Conservation (phyloP, 1,140 invertebrate genomes). For the Drosophila insularis region DNA sequence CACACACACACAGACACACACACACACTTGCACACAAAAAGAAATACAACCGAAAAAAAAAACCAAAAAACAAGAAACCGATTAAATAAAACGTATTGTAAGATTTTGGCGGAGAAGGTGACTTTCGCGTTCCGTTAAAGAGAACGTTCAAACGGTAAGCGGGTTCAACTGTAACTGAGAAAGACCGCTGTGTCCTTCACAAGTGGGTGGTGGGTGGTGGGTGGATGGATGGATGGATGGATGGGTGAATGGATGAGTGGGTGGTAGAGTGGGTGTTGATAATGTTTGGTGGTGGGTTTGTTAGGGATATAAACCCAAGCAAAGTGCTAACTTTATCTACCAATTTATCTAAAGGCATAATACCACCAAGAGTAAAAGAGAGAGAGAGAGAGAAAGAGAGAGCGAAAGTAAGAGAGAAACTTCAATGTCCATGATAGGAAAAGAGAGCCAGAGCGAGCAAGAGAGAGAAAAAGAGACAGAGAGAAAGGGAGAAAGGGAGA, state of each 20-base stretch:
- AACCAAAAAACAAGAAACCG: background rate
- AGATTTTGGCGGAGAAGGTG: background rate
- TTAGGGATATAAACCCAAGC: slow-evolving; percentile 14
- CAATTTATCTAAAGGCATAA: slow-evolving; percentile 52
- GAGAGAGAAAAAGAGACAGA: background rate
- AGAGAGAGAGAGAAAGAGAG: slow-evolving; percentile 9
- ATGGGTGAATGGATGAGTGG: slow-evolving; percentile 23
- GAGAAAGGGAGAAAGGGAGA: slow-evolving; percentile 3
- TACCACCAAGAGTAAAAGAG: background rate
- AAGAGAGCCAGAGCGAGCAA: too few species aligned
- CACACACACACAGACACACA: background rate
- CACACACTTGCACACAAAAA: slow-evolving; percentile 17
- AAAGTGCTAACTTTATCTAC: slow-evolving; percentile 65
- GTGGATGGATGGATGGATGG: slow-evolving; percentile 24
- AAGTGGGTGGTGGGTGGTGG: slow-evolving; percentile 27
- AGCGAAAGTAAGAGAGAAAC: too few species aligned
- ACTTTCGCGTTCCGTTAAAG: background rate
- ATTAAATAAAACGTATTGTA: background rate
- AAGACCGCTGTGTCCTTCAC: slow-evolving; percentile 38
- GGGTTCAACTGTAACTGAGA: slow-evolving; percentile 61
- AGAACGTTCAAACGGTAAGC: slow-evolving; percentile 46
- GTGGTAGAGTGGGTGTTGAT: background rate
- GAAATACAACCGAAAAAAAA: slow-evolving; percentile 1
- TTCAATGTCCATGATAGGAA: too few species aligned
- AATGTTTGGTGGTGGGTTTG: slow-evolving; percentile 37